Conservation (phyloP, 2,113 vertebrate genomes). For the Ptyas mucosa region DNA sequence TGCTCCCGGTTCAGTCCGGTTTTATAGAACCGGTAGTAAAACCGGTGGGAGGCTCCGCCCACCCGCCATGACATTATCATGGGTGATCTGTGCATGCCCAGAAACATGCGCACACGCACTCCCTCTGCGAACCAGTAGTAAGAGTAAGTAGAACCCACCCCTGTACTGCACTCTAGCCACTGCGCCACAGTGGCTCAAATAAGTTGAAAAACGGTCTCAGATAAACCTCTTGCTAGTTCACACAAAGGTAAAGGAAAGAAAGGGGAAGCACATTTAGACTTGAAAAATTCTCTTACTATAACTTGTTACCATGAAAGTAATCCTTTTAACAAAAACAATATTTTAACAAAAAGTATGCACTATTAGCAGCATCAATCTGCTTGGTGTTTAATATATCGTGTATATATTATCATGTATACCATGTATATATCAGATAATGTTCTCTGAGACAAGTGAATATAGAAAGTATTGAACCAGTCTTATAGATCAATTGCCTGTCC, state of each 20-base stretch:
- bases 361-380: not conserved
- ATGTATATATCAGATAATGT: not conserved
- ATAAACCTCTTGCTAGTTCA: not conserved
- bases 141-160: too few species aligned
- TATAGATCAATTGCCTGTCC: not conserved
- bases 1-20: too few species aligned
- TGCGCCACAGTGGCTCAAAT: not conserved
- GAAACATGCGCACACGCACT: too few species aligned
- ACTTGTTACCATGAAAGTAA: not conserved
- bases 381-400: not conserved
- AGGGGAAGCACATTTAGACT: not conserved
- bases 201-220: not conserved
- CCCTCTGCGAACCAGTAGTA: too few species aligned
- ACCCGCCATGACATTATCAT: too few species aligned
- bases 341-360: not conserved
- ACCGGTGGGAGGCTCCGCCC: too few species aligned
- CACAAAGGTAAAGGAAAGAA: not conserved
- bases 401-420: too few species aligned
- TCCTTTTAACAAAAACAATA: not conserved
- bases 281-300: not conserved
- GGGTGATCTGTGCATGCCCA: too few species aligned
- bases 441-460: not conserved
- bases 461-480: not conserved
- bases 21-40: too few species aligned
- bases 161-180: too few species aligned